Percentiles rank a stretch among this genome's conserved stretches.
Evolutionary conservation across 2,113 vertebrate species (phyloP).

Genomic region (Bothrops jararaca): DNA sequence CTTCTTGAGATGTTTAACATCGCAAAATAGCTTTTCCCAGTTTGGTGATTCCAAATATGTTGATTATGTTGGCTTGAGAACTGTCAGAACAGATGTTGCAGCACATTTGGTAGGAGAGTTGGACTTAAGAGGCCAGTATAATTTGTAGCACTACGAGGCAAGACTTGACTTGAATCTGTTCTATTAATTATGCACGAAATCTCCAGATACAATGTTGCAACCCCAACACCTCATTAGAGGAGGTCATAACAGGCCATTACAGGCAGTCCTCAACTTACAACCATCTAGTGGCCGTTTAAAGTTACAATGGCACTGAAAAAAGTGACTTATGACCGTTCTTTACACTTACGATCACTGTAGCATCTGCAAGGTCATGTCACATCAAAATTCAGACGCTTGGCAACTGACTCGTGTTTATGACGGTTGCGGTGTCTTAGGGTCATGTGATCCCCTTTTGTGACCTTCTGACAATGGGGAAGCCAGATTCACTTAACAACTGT

Average conservation of each 20-base stretch:
- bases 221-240: background rate
- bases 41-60: background rate
- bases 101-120: background rate
- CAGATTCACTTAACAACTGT: no score
- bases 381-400: no score
- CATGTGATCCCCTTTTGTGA: no score
- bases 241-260: background rate
- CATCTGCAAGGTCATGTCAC: no score
- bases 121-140: background rate
- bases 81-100: background rate
- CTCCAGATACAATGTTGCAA: background rate
- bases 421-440: no score
- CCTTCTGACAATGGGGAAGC: no score
- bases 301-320: no score
- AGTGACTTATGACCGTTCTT: no score
- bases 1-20: background rate
- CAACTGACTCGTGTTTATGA: no score
- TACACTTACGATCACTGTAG: no score
- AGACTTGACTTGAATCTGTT: background rate
- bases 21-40: background rate
- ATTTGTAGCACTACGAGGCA: background rate
- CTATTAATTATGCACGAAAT: background rate
- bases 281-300: no score
- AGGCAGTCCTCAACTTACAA: no score
- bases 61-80: background rate